A percentile compares a stretch with the other conserved stretches of the same genome.
Evolutionary conservation across 1,140 invertebrate genomes (phyloP).

Genomic region (Penaeus indicus): DNA sequence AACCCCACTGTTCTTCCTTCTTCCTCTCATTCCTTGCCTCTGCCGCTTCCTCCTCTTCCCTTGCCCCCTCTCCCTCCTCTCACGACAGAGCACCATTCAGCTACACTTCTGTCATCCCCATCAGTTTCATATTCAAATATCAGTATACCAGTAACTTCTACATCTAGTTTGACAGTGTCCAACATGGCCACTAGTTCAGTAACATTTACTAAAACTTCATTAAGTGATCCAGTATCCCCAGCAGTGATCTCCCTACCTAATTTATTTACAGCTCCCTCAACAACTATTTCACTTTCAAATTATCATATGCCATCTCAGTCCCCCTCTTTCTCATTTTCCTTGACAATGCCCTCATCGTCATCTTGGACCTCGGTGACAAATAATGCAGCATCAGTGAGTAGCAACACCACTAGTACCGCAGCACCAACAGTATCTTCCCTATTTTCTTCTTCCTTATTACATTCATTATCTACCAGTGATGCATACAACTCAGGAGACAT

Average conservation of each 20-base stretch:
- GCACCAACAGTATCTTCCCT: constrained; percentile 24
- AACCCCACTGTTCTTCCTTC: background rate
- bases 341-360: constrained; percentile 30
- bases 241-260: background rate
- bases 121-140: background rate
- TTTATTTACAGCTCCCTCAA: background rate
- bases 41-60: background rate
- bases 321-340: constrained; percentile 48
- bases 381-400: background rate
- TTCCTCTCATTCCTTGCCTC: background rate
- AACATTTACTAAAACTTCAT: constrained; percentile 6
- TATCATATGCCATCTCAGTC: constrained; percentile 1
- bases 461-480: background rate
- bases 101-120: background rate
- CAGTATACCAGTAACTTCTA: background rate
- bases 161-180: background rate
- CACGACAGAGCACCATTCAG: constrained; percentile 1
- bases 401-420: background rate
- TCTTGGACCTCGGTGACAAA: background rate
- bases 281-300: background rate
- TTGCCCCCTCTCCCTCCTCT: background rate
- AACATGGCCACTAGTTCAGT: constrained; percentile 2
- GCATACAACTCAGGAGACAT: background rate
- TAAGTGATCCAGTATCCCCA: background rate
- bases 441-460: constrained; percentile 2